Conservation (phyloP, 2,797 vertebrate species). For the Galagoides demidoff region DNA sequence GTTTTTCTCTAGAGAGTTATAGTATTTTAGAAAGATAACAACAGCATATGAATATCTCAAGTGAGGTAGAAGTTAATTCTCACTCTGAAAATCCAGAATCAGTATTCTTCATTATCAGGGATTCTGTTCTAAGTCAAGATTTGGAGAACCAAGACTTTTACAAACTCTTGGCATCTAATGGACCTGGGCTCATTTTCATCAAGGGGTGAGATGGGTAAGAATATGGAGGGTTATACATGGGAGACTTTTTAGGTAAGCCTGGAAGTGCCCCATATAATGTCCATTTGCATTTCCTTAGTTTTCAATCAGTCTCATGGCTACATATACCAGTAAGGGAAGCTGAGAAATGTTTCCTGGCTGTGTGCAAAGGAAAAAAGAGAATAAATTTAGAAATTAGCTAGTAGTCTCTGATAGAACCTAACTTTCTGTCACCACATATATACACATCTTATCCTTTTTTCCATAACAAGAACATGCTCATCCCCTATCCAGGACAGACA, state of each 20-base stretch:
- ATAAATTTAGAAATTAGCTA: not conserved
- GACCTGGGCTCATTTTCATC: not conserved
- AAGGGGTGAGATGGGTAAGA: not conserved
- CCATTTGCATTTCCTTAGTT: not conserved
- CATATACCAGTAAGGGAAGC: not conserved
- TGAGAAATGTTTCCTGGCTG: not conserved
- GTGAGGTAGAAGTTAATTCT: not conserved
- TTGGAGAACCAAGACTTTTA: not conserved
- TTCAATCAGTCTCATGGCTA: not conserved
- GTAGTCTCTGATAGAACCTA: not conserved
- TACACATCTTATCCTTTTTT: not conserved
- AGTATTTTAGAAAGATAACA: not conserved
- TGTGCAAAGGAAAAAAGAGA: not conserved
- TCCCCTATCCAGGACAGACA: not conserved
- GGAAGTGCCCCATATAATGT: too few relatives aligned
- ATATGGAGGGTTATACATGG: not conserved
- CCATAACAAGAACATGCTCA: not conserved
- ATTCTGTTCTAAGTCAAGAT: not conserved
- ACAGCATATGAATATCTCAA: not conserved
- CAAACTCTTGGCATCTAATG: not conserved
- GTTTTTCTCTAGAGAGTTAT: not conserved
- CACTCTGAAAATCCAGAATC: not conserved
- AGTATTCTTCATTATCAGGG: not conserved
- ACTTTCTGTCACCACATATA: not conserved
- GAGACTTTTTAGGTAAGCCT: not conserved